phyloP scores from a whole-genome alignment of 2,888 invertebrate genomes.

The Marronus borbonicus region DNA sequence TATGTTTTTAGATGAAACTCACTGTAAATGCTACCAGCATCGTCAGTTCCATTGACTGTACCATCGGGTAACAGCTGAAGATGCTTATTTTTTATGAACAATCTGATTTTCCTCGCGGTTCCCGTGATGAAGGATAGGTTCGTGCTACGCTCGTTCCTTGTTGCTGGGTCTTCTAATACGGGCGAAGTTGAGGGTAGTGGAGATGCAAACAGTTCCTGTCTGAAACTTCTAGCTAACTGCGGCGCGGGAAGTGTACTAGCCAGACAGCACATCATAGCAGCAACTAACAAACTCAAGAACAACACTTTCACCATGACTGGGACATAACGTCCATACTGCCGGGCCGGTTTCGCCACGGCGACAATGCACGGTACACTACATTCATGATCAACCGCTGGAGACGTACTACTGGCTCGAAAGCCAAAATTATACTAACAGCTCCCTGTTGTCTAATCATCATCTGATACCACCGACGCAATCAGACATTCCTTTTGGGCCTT shows the following conservation, averaged over 20 bases:
- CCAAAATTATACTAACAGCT: conserved; percentile 69
- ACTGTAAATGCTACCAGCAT: conserved; percentile 88
- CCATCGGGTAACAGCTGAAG: conserved; percentile 89
- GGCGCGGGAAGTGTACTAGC: conserved; percentile 66
- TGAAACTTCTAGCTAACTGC: conserved; percentile 59
- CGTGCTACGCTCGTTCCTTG: conserved; percentile 84
- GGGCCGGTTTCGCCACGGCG: conserved; percentile 71
- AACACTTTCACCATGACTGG: conserved; percentile 72
- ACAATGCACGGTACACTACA: conserved; percentile 62
- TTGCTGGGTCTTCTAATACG: conserved; percentile 62
- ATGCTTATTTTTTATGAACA: conserved; percentile 88
- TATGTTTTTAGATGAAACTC: conserved; percentile 71
- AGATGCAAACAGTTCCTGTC: conserved; percentile 58
- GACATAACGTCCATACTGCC: conserved; percentile 67
- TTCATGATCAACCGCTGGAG: conserved; percentile 60
- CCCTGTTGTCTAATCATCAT: conserved; percentile 49
- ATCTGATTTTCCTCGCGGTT: conserved; percentile 84
- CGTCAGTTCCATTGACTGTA: conserved; percentile 87
- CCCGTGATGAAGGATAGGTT: conserved; percentile 87
- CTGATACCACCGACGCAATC: conserved; percentile 51
- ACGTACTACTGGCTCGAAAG: conserved; percentile 72
- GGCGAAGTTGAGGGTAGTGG: conserved; percentile 53
- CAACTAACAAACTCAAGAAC: conserved; percentile 70
- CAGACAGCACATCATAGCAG: conserved; percentile 69
- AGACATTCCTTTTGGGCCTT: conserved; percentile 47